Evolutionary conservation across 1,140 invertebrate species (phyloP).

Genomic region (Aphaenogaster rudis): DNA sequence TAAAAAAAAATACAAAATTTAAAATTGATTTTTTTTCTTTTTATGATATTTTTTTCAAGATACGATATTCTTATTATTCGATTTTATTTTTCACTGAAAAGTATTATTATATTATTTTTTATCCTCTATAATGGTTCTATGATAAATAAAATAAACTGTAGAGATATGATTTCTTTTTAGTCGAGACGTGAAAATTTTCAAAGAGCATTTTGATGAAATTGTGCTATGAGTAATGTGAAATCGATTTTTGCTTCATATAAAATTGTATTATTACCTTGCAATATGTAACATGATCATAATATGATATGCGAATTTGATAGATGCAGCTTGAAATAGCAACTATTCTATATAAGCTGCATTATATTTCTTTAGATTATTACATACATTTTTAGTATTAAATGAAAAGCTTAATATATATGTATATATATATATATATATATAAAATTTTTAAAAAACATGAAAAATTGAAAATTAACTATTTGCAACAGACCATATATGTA

Average conservation of each 20-base stretch:
- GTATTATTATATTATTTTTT: neutral
- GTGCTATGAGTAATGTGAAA: conserved; percentile 12
- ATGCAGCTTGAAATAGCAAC: neutral
- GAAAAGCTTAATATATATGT: neutral
- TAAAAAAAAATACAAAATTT: neutral
- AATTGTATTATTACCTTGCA: neutral
- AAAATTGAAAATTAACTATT: neutral
- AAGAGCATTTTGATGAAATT: conserved; percentile 14
- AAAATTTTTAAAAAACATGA: neutral
- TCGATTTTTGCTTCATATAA: neutral
- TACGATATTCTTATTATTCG: neutral
- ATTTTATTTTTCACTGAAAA: neutral
- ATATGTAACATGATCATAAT: neutral
- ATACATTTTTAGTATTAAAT: too few relatives aligned
- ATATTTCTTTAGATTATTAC: neutral
- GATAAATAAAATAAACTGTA: neutral
- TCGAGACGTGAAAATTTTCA: neutral
- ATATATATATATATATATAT: too few relatives aligned
- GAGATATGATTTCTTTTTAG: neutral
- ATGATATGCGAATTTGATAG: neutral
- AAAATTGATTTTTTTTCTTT: conserved; percentile 3
- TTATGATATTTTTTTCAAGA: neutral
- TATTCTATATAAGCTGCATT: neutral
- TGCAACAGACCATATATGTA: neutral
- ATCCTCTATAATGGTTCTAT: neutral